Percentiles rank a stretch among this genome's conserved stretches.
Evolutionary conservation across 2,113 vertebrate species (phyloP).

Genomic region (Odontophorus gujanensis): DNA sequence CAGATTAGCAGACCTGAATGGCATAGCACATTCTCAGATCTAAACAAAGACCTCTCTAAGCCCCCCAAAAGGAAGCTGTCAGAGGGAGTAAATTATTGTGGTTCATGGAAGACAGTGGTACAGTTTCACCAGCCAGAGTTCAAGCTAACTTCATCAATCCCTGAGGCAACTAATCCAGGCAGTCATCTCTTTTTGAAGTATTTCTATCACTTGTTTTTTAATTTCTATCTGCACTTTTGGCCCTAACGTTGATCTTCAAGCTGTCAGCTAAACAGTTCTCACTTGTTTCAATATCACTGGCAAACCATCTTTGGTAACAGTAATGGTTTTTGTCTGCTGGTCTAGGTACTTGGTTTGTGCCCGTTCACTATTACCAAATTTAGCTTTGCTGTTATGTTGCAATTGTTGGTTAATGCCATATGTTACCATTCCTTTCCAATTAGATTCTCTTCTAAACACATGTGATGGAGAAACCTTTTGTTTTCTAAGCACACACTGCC

Average conservation of each 20-base stretch:
- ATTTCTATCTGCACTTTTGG: neutral
- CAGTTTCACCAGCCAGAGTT: neutral
- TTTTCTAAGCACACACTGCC: neutral
- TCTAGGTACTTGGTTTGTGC: neutral
- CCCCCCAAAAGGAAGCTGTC: neutral
- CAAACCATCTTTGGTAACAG: neutral
- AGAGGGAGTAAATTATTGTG: neutral
- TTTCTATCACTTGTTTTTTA: neutral
- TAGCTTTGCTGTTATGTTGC: neutral
- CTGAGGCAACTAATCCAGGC: neutral
- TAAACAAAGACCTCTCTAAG: conserved; percentile 3
- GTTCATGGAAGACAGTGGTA: neutral
- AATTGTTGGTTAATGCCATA: neutral
- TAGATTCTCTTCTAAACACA: neutral
- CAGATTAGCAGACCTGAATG: neutral
- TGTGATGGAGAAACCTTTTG: neutral
- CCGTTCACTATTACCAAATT: neutral
- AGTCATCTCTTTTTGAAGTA: neutral
- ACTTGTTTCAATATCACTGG: neutral
- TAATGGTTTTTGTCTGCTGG: neutral
- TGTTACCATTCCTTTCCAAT: conserved; percentile 1
- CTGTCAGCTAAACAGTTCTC: neutral
- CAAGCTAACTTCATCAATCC: neutral
- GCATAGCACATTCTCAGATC: neutral
- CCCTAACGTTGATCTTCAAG: neutral